Percentiles rank a stretch among this genome's conserved stretches.
phyloP scores from a whole-genome alignment of 2,888 invertebrate species.

The Andrena bicolor region DNA sequence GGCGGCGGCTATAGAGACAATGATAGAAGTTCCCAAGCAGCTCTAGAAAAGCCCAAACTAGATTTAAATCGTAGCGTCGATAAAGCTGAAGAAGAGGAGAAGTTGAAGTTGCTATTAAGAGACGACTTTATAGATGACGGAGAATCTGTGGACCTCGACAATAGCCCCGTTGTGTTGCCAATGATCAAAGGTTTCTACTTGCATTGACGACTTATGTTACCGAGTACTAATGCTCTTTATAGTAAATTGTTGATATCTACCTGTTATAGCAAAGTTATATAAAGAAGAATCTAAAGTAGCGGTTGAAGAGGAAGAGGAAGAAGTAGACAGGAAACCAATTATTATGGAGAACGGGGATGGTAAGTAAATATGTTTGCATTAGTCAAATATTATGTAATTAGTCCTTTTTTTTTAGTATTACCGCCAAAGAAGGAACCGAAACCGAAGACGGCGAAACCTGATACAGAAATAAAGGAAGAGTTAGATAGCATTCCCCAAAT shows the following conservation, averaged over 20 bases:
- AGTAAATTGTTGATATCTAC: neutral
- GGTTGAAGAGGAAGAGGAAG: conserved; percentile 57
- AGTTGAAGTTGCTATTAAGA: conserved; percentile 79
- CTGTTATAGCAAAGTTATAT: conserved; percentile 69
- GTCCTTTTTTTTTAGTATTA: conserved; percentile 59
- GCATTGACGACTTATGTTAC: neutral
- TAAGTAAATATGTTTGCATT: conserved; percentile 51
- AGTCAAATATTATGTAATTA: conserved; percentile 10
- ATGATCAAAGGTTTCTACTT: conserved; percentile 71
- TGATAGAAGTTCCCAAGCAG: conserved; percentile 57
- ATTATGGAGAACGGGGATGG: conserved; percentile 78
- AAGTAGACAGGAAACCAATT: conserved; percentile 76
- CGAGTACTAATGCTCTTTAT: conserved; percentile 15
- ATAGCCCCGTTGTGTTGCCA: conserved; percentile 80
- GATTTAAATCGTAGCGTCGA: conserved; percentile 77
- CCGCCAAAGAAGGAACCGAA: conserved; percentile 59
- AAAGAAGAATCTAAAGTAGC: conserved; percentile 67
- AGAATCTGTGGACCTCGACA: conserved; percentile 70
- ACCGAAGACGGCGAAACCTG: conserved; percentile 45
- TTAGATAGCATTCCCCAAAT: conserved; percentile 74
- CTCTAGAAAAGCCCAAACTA: conserved; percentile 78
- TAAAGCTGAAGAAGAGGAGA: conserved; percentile 81
- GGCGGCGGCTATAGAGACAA: conserved; percentile 46
- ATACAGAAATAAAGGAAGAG: conserved; percentile 41
- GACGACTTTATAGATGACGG: conserved; percentile 83